Conservation (phyloP, 92 coral and sea anemone genomes). For the Pocillopora meandrina region DNA sequence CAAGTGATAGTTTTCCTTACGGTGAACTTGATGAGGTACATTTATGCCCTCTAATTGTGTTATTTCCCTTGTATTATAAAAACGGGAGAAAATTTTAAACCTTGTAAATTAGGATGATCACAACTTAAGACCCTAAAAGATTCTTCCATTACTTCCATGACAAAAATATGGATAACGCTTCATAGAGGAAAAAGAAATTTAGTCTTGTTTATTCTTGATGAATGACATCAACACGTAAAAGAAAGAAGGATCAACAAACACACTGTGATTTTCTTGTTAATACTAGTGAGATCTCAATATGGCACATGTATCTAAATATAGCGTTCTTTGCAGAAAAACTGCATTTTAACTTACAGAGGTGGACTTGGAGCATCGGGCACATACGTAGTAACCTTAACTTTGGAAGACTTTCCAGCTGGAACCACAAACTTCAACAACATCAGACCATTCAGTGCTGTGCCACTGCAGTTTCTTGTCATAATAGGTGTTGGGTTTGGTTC, state of each 20-base stretch:
- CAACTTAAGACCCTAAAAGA: no score
- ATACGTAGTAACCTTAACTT: slow-evolving; percentile 58
- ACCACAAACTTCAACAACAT: slow-evolving; percentile 34
- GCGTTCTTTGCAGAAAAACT: slow-evolving; percentile 4
- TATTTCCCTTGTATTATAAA: no score
- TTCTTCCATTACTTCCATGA: no score
- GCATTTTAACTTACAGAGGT: slow-evolving; percentile 20
- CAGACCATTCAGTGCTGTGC: slow-evolving; percentile 53
- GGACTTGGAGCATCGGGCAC: slow-evolving; percentile 39
- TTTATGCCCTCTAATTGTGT: not conserved
- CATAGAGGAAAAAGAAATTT: no score
- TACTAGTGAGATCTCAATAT: no score
- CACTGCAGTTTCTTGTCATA: slow-evolving; percentile 55
- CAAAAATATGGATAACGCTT: no score
- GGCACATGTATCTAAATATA: not conserved
- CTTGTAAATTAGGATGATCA: no score
- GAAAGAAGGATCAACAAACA: no score
- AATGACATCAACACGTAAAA: no score
- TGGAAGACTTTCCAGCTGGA: slow-evolving; percentile 61
- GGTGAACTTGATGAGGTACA: slow-evolving; percentile 55
- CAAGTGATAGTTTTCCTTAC: slow-evolving; percentile 42
- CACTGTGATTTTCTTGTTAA: no score
- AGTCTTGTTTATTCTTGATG: no score
- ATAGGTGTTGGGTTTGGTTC: slow-evolving; percentile 22
- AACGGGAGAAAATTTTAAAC: no score